Evolutionary conservation across 2,797 vertebrate genomes (phyloP).

Genomic region (Lerista edwardsae): DNA sequence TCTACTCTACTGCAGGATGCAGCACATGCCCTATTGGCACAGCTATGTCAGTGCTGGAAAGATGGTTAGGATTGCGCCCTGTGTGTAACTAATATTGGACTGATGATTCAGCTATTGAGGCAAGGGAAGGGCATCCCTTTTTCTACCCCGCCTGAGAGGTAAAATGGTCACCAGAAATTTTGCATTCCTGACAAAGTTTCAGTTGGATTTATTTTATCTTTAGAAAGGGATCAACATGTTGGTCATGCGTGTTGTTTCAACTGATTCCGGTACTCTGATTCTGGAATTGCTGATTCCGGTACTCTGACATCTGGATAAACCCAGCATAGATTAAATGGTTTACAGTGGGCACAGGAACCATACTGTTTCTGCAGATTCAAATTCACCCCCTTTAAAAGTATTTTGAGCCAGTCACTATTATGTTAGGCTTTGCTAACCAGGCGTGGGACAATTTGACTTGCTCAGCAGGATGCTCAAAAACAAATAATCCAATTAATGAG

Average conservation of each 20-base stretch:
- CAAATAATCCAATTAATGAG: constrained; percentile 65
- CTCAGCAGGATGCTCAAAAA: constrained; percentile 59
- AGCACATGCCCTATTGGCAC: too few relatives aligned
- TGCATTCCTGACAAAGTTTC: background rate
- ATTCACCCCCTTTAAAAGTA: constrained; percentile 4
- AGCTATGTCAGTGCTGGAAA: too few relatives aligned
- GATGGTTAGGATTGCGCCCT: too few relatives aligned
- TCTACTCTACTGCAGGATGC: too few relatives aligned
- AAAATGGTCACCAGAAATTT: background rate
- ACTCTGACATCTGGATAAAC: constrained; percentile 33
- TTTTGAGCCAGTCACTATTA: constrained; percentile 47
- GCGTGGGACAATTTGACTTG: constrained; percentile 43
- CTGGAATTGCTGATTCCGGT: constrained; percentile 10
- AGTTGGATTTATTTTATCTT: background rate
- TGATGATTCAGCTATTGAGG: background rate
- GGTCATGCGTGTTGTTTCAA: fast-evolving
- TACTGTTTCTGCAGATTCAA: constrained; percentile 11
- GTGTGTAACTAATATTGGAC: background rate
- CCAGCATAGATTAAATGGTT: constrained; percentile 10
- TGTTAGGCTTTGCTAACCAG: constrained; percentile 59
- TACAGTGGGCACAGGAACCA: constrained; percentile 33
- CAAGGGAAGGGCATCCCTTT: background rate
- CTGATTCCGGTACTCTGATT: background rate
- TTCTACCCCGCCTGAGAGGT: background rate
- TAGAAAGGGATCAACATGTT: fast-evolving